phyloP scores from a whole-genome alignment of 2,113 vertebrate species.

The Cichladusa arquata region DNA sequence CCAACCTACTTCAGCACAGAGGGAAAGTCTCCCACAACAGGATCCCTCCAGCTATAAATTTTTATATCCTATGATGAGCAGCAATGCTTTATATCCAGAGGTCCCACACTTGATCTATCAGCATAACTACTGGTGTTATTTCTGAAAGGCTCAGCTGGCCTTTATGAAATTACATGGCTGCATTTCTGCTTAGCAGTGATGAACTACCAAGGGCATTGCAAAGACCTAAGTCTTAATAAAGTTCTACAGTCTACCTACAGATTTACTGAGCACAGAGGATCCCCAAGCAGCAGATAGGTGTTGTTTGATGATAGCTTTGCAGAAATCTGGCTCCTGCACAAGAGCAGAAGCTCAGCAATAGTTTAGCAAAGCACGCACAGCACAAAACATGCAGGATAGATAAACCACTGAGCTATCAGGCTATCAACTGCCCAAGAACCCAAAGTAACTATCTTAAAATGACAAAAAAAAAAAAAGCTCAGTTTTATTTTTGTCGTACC shows the following conservation, averaged over 20 bases:
- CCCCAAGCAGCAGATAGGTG: background rate
- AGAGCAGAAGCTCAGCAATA: background rate
- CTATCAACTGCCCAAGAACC: background rate
- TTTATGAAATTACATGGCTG: background rate
- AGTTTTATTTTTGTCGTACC: background rate
- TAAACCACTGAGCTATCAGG: background rate
- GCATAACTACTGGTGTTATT: background rate
- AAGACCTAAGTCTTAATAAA: background rate
- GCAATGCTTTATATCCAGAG: background rate
- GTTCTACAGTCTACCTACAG: background rate
- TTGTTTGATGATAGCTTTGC: background rate
- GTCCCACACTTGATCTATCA: background rate
- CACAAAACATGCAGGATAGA: background rate
- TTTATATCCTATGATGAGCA: background rate
- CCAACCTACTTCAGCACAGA: background rate
- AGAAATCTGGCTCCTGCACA: background rate
- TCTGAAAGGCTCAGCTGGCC: background rate
- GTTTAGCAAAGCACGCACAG: background rate
- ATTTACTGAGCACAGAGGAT: background rate
- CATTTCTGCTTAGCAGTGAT: background rate
- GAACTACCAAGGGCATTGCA: background rate
- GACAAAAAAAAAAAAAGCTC: background rate
- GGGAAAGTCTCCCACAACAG: background rate
- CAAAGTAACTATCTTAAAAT: background rate
- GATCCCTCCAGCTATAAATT: background rate